A percentile compares a stretch with the other conserved stretches of the same genome.
phyloP scores from a whole-genome alignment of 2,888 invertebrate species.

The Iselma pallidipennis region DNA sequence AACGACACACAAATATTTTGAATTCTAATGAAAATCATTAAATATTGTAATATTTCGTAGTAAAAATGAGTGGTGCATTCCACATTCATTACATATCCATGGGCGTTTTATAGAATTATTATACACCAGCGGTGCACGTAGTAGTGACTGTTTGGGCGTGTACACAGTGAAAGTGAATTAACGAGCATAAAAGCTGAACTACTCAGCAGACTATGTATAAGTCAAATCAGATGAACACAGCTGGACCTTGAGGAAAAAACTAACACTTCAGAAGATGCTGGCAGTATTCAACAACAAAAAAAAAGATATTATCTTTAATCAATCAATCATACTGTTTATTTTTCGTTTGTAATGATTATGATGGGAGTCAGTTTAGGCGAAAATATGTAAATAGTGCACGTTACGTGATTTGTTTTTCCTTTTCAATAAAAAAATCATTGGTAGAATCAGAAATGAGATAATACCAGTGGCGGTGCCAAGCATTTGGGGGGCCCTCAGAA shows the following conservation, averaged over 20 bases:
- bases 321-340: no score
- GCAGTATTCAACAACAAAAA: neutral
- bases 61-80: slow-evolving; percentile 17
- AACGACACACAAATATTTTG: neutral
- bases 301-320: no score
- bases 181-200: slow-evolving; percentile 45
- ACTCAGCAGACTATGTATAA: slow-evolving; percentile 24
- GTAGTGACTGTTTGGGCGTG: slow-evolving; percentile 33
- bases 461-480: no score
- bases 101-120: slow-evolving; percentile 28
- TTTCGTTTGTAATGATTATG: no score
- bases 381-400: neutral
- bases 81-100: slow-evolving; percentile 33
- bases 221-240: slow-evolving; percentile 22
- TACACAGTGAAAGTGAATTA: slow-evolving; percentile 46
- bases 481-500: no score
- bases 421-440: neutral
- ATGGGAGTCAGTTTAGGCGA: neutral
- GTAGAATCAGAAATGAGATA: no score
- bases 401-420: neutral
- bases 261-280: neutral
- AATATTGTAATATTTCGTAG: no score
- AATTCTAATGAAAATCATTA: neutral
- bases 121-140: slow-evolving; percentile 17
- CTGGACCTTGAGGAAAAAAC: neutral